Conservation (phyloP, 1,140 invertebrate genomes). For the Gyrodactylus salaris region DNA sequence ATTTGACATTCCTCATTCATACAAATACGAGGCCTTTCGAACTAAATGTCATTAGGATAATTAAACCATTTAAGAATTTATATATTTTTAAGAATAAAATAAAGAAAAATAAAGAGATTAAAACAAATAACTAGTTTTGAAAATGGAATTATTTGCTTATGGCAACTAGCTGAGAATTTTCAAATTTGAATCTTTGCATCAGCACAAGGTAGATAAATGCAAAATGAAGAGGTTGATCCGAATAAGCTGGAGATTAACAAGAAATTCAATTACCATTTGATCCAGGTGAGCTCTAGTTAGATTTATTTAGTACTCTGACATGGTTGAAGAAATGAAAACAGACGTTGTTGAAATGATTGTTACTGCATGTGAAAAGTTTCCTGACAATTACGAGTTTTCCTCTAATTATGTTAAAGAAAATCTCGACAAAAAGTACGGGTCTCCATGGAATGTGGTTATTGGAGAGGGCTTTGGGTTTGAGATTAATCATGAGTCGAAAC, state of each 20-base stretch:
- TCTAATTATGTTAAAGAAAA: slow-evolving; percentile 42
- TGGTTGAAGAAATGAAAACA: slow-evolving; percentile 53
- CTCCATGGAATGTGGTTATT: slow-evolving; percentile 58
- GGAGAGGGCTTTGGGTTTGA: slow-evolving; percentile 73
- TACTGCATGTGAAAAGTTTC: slow-evolving; percentile 36
- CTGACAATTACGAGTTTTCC: background rate
- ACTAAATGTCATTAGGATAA: too few species aligned
- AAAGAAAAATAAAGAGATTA: background rate
- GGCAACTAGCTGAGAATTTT: too few species aligned
- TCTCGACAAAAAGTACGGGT: slow-evolving; percentile 68
- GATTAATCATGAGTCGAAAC: slow-evolving; percentile 52
- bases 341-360: slow-evolving; percentile 23
- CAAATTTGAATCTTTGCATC: too few species aligned
- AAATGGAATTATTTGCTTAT: too few species aligned
- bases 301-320: slow-evolving; percentile 30
- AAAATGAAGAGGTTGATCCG: too few species aligned
- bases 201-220: too few species aligned
- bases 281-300: background rate
- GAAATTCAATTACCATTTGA: background rate
- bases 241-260: too few species aligned
- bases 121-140: too few species aligned
- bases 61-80: too few species aligned
- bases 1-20: too few species aligned
- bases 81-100: background rate
- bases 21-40: too few species aligned